phyloP scores from a whole-genome alignment of 2,797 vertebrate genomes.

The Muraenolepis orangiensis region DNA sequence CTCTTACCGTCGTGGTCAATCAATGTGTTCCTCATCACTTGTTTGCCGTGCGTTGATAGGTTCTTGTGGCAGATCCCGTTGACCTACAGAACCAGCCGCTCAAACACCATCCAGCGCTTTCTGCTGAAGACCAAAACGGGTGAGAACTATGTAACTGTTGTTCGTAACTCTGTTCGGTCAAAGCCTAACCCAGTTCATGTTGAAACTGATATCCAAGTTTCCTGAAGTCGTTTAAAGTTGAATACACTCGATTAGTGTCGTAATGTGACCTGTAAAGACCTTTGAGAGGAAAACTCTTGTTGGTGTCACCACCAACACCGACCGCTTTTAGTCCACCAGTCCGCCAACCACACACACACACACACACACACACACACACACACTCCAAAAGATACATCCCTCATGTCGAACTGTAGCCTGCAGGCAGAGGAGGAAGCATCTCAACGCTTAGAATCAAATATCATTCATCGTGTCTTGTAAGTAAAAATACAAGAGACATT shows the following conservation, averaged over 20 bases:
- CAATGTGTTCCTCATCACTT: neutral
- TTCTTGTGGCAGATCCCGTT: slow-evolving; percentile 88
- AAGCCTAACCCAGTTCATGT: neutral
- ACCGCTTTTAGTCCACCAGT: neutral
- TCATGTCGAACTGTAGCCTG: neutral
- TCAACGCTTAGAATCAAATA: no score
- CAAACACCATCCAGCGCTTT: slow-evolving; percentile 73
- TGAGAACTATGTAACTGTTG: slow-evolving; percentile 43
- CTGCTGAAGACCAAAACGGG: slow-evolving; percentile 82
- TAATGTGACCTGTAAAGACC: no score
- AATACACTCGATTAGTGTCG: no score
- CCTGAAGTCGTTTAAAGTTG: no score
- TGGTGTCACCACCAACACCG: no score
- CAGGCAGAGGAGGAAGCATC: no score
- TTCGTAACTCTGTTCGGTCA: no score
- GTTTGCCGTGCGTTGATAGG: slow-evolving; percentile 55
- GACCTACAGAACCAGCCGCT: slow-evolving; percentile 85
- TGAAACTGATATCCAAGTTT: neutral
- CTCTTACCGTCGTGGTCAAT: neutral
- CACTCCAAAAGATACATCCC: neutral
- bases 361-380: no score
- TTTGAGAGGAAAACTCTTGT: no score
- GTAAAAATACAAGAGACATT: no score
- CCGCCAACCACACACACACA: no score
- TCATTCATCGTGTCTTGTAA: no score